phyloP scores from a whole-genome alignment of 2,797 vertebrate genomes.

The Tamandua tetradactyla region DNA sequence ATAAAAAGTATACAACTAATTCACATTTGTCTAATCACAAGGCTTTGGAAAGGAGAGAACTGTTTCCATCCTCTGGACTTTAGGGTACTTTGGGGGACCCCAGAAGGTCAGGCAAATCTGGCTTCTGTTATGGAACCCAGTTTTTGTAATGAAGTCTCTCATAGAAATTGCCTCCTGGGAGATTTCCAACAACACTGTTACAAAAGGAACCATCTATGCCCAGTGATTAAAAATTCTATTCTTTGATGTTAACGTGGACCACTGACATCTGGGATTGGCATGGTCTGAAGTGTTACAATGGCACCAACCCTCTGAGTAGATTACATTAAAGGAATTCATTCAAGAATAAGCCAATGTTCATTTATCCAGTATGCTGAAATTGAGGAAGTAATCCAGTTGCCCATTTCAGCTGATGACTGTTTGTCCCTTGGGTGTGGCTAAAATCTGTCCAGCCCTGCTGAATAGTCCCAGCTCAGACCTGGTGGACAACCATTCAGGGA shows the following conservation, averaged over 20 bases:
- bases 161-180: not conserved
- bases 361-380: not conserved
- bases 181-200: not conserved
- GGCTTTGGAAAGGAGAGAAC: not conserved
- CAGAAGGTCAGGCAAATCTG: not conserved
- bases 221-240: not conserved
- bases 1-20: not conserved
- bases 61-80: not conserved
- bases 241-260: not conserved
- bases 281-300: not conserved
- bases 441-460: not conserved
- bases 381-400: not conserved
- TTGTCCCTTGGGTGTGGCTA: not conserved
- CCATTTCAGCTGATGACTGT: not conserved
- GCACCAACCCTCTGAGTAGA: not conserved
- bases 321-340: not conserved
- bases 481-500: not conserved
- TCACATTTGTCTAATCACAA: not conserved
- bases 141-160: not conserved
- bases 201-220: not conserved
- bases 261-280: not conserved
- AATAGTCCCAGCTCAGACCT: not conserved
- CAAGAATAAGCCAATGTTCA: not conserved
- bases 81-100: not conserved
- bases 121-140: not conserved